Evolutionary conservation across 2,888 invertebrate genomes (phyloP).

Genomic region (Amphipyra tragopoginis): DNA sequence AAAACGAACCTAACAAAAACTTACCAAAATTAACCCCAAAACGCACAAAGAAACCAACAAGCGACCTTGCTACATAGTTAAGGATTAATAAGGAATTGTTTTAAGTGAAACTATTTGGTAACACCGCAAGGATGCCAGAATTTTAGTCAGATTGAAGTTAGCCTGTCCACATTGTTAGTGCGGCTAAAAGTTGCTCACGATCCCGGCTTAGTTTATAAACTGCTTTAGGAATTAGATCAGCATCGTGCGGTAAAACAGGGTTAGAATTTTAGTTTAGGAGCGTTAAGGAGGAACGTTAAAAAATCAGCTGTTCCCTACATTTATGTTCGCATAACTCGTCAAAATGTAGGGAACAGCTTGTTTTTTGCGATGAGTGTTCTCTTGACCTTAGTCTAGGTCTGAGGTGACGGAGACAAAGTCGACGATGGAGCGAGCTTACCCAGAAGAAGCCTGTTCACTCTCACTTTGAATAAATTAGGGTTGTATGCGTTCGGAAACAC

Average conservation of each 20-base stretch:
- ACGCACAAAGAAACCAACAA: slow-evolving; percentile 32
- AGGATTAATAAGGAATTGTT: slow-evolving; percentile 61
- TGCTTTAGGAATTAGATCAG: slow-evolving; percentile 53
- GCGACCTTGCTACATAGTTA: slow-evolving; percentile 57
- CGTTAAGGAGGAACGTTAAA: no score
- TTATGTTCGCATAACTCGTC: no score
- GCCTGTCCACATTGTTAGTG: slow-evolving; percentile 54
- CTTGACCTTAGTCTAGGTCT: no score
- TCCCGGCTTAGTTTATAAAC: slow-evolving; percentile 56
- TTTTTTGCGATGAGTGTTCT: no score
- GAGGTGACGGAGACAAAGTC: no score
- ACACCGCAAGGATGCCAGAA: slow-evolving; percentile 57
- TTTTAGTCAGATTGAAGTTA: slow-evolving; percentile 63
- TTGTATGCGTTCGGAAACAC: no score
- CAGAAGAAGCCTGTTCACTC: no score
- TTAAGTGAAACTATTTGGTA: slow-evolving; percentile 54
- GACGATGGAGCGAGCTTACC: no score
- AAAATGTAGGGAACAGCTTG: no score
- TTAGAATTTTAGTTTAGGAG: slow-evolving; percentile 1
- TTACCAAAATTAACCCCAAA: background rate
- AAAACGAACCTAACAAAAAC: background rate
- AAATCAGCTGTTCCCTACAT: no score
- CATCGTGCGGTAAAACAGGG: slow-evolving; percentile 37
- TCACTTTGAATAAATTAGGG: no score
- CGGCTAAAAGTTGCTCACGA: slow-evolving; percentile 46